Percentiles rank a stretch among this genome's conserved stretches.
Evolutionary conservation across 2,797 vertebrate species (phyloP).

Genomic region (Pterois miles): DNA sequence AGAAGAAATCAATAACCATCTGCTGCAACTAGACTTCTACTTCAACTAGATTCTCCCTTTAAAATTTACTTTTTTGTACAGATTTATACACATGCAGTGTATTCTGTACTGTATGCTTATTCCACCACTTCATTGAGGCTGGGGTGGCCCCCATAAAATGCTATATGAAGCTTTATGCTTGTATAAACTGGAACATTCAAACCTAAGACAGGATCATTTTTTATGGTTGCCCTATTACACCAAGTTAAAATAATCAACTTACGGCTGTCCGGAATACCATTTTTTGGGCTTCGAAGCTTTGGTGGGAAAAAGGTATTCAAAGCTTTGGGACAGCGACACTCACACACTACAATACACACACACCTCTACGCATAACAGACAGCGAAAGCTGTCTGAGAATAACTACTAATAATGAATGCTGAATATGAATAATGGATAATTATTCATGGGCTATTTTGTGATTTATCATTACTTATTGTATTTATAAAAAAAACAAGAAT

Average conservation of each 20-base stretch:
- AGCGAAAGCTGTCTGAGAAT: accelerated
- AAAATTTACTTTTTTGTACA: neutral
- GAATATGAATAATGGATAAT: no score
- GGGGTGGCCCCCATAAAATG: neutral
- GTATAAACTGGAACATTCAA: neutral
- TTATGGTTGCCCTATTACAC: neutral
- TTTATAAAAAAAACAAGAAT: no score
- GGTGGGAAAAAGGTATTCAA: no score
- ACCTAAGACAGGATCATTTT: neutral
- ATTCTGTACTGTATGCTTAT: neutral
- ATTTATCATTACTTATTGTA: no score
- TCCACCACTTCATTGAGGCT: neutral
- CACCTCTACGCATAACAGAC: no score
- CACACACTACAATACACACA: no score
- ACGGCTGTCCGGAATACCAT: no score
- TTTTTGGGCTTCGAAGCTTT: no score
- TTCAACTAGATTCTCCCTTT: neutral
- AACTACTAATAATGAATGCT: no score
- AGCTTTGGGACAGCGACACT: no score
- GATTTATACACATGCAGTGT: neutral
- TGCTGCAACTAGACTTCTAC: neutral
- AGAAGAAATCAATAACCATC: neutral
- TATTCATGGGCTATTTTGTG: no score
- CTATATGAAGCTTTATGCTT: neutral
- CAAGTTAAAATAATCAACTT: neutral